A percentile compares a stretch with the other conserved stretches of the same genome.
Evolutionary conservation across 2,113 vertebrate species (phyloP).

Genomic region (Trematocara variabile): DNA sequence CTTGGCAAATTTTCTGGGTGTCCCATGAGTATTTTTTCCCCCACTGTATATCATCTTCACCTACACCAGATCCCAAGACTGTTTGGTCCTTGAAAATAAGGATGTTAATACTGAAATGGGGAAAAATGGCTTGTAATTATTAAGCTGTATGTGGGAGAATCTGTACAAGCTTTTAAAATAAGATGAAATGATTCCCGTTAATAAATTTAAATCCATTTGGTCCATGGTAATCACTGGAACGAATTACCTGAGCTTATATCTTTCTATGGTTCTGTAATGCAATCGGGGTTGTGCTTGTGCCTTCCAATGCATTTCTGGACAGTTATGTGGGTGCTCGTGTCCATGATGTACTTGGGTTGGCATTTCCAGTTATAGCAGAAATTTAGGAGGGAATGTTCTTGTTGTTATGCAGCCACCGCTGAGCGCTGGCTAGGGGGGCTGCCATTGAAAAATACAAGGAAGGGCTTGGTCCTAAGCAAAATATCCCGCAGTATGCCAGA

Average conservation of each 20-base stretch:
- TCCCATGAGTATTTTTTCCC: fast-evolving
- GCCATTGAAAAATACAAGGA: conserved; percentile 86
- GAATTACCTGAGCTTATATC: background rate
- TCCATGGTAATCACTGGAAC: background rate
- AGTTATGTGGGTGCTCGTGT: background rate
- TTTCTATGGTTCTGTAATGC: background rate
- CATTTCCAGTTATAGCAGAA: conserved; percentile 50
- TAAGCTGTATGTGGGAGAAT: background rate
- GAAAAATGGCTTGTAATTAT: background rate
- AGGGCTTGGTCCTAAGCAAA: conserved; percentile 86
- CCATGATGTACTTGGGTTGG: conserved; percentile 7
- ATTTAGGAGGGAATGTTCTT: conserved; percentile 37
- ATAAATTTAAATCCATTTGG: background rate
- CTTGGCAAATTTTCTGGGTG: background rate
- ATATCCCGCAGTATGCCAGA: conserved; percentile 72
- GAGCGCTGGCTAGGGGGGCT: conserved; percentile 26
- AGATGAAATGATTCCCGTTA: background rate
- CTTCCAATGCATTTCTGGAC: background rate
- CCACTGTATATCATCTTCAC: background rate
- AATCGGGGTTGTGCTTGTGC: background rate
- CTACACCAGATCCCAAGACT: background rate
- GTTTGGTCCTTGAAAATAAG: background rate
- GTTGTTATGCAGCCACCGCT: conserved; percentile 29
- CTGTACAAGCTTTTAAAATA: background rate
- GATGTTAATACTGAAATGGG: background rate